phyloP scores from a whole-genome alignment of 2,888 invertebrate genomes.

The Polydrusus tereticollis region DNA sequence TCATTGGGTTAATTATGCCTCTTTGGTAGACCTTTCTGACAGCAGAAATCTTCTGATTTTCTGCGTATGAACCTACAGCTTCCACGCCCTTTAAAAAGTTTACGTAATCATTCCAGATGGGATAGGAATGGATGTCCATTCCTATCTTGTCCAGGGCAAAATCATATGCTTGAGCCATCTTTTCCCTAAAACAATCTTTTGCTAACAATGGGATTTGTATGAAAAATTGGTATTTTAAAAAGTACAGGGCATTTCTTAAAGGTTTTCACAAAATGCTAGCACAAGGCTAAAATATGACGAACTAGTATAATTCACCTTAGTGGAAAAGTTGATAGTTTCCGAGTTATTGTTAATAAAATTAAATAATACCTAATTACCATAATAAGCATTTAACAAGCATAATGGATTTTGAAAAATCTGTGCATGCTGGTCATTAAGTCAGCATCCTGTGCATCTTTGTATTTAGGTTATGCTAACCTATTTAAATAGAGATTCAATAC shows the following conservation, averaged over 20 bases:
- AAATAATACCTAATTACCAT: too few relatives aligned
- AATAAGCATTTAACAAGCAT: too few relatives aligned
- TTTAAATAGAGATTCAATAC: too few relatives aligned
- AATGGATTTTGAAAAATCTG: too few relatives aligned
- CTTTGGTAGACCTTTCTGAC: slow-evolving; percentile 97
- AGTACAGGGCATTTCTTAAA: neutral
- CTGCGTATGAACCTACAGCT: slow-evolving; percentile 98
- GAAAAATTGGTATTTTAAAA: neutral
- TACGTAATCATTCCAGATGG: slow-evolving; percentile 98
- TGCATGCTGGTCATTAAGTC: too few relatives aligned
- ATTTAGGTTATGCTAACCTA: too few relatives aligned
- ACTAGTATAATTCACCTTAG: too few relatives aligned
- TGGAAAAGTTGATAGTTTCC: too few relatives aligned
- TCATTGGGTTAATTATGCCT: slow-evolving; percentile 96
- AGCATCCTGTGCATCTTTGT: too few relatives aligned
- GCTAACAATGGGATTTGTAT: neutral
- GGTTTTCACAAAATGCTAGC: too few relatives aligned
- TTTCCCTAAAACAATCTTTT: slow-evolving; percentile 80
- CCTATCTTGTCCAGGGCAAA: slow-evolving; percentile 99
- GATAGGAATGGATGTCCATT: slow-evolving; percentile 96
- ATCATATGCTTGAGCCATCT: slow-evolving; percentile 99
- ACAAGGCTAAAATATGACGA: too few relatives aligned
- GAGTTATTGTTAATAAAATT: too few relatives aligned
- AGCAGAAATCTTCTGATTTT: slow-evolving; percentile 99
- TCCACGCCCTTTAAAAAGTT: slow-evolving; percentile 96